These are phyloP conservation scores for Acanthisitta chloris DNA, from an alignment of 2,113 vertebrate genomes.

Conservation along the genomic window DNA sequence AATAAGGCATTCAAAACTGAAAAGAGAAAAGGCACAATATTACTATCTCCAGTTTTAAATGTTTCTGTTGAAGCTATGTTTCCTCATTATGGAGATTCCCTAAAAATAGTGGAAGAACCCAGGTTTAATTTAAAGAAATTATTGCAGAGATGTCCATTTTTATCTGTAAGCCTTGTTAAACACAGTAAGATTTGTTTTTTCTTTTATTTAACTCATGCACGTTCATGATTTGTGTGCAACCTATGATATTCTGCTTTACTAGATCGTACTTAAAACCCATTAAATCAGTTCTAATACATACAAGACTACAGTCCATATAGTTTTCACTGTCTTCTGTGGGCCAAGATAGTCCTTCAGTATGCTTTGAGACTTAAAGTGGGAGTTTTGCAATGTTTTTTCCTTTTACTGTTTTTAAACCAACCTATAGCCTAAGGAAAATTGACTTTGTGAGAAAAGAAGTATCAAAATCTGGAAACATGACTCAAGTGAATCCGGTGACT, in stretches of 20 bases:
- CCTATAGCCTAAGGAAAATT: background rate
- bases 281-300: background rate
- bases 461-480: background rate
- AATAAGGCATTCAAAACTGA: background rate
- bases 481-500: background rate
- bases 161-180: background rate
- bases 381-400: background rate
- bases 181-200: accelerated
- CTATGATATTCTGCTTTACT: background rate
- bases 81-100: background rate
- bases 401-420: background rate
- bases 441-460: background rate
- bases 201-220: background rate
- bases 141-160: background rate
- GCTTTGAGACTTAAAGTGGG: background rate
- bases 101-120: background rate
- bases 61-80: background rate
- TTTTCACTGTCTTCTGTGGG: background rate
- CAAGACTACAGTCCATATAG: background rate
- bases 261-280: background rate
- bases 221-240: background rate
- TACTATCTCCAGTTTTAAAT: background rate
- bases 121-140: background rate
- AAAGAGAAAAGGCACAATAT: background rate
- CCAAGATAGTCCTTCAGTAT: background rate